Evolutionary conservation across 2,797 vertebrate species (phyloP).

Genomic region (Muscicapa comitata): DNA sequence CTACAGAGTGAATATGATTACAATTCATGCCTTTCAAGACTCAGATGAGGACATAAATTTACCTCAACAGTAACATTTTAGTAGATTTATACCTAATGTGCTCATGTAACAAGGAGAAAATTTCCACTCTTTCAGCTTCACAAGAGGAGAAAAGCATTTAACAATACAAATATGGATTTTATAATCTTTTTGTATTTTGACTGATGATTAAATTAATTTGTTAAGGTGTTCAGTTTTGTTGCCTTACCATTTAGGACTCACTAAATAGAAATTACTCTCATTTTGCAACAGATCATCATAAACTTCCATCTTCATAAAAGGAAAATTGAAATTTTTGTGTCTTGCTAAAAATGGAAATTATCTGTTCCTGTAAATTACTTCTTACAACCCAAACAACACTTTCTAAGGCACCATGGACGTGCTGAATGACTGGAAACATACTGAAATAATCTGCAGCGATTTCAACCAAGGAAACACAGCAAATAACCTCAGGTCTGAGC

Average conservation of each 20-base stretch:
- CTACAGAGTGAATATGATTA: not conserved
- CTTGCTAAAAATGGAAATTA: not conserved
- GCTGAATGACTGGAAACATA: not conserved
- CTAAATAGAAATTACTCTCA: not conserved
- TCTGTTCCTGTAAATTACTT: not conserved
- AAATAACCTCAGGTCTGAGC: not conserved
- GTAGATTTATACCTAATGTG: not conserved
- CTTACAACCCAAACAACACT: not conserved
- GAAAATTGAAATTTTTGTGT: not conserved
- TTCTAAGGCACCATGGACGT: not conserved
- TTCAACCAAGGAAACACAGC: not conserved
- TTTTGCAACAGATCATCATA: not conserved
- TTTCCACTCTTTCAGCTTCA: not conserved
- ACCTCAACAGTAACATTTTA: not conserved
- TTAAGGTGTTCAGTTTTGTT: not conserved
- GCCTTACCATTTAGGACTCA: not conserved
- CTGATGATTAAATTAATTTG: not conserved
- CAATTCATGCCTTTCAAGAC: not conserved
- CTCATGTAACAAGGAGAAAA: not conserved
- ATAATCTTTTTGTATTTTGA: not conserved
- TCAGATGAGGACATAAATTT: not conserved
- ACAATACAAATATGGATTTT: not conserved
- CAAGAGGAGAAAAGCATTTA: not conserved
- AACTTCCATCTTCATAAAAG: not conserved
- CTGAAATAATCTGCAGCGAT: not conserved